Evolutionary conservation across 2,113 vertebrate genomes (phyloP).

Genomic region (Ammodytes dubius): DNA sequence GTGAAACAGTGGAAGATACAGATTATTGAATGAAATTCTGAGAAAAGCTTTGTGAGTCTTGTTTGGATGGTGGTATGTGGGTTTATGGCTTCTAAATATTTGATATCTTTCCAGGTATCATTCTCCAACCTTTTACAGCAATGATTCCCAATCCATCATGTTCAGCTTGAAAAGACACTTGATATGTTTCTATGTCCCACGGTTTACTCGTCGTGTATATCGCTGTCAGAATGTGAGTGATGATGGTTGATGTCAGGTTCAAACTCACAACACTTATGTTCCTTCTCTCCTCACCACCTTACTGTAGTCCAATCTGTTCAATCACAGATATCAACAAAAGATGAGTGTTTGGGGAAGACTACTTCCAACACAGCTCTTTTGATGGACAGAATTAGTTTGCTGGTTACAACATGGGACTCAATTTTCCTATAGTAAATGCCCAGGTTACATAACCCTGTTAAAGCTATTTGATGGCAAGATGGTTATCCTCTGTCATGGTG

Average conservation of each 20-base stretch:
- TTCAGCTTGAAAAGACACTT: conserved; percentile 42
- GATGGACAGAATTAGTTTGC: not conserved
- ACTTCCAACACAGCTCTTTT: conserved; percentile 10
- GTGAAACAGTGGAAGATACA: not conserved
- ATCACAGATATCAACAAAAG: conserved; percentile 14
- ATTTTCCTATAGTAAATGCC: conserved; percentile 2
- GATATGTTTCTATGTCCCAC: conserved; percentile 33
- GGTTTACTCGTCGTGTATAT: conserved; percentile 24
- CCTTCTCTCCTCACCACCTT: conserved; percentile 6
- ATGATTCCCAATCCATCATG: conserved; percentile 55
- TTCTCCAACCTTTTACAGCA: conserved; percentile 21
- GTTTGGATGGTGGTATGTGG: conserved; percentile 33
- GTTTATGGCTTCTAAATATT: conserved; percentile 32
- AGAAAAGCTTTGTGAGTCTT: conserved; percentile 18
- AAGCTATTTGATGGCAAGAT: conserved; percentile 17
- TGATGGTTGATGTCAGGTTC: not conserved
- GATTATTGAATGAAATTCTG: not conserved
- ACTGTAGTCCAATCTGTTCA: not conserved
- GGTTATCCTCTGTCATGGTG: conserved; percentile 37
- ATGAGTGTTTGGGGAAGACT: not conserved
- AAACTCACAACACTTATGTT: not conserved
- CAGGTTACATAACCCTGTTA: conserved; percentile 27
- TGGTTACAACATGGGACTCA: not conserved
- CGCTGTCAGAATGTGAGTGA: conserved; percentile 26
- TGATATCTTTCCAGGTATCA: conserved; percentile 39